Percentiles rank a stretch among this genome's conserved stretches.
phyloP scores from a whole-genome alignment of 2,113 vertebrate genomes.

The Peromyscus polionotus region DNA sequence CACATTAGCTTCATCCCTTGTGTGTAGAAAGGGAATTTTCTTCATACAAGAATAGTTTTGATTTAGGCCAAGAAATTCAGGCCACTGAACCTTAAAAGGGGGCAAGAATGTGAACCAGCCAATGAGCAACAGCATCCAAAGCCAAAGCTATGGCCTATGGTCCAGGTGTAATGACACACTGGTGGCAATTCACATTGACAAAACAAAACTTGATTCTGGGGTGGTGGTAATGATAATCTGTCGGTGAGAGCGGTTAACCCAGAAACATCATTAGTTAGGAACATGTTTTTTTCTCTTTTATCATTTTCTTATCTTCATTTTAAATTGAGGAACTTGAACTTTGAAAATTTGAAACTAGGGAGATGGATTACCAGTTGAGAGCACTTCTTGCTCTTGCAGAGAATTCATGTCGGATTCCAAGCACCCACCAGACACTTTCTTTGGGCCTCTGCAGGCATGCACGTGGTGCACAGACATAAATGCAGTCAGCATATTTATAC shows the following conservation, averaged over 20 bases:
- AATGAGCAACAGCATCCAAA: not conserved
- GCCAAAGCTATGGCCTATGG: not conserved
- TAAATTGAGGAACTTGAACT: not conserved
- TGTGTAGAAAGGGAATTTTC: not conserved
- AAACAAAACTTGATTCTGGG: not conserved
- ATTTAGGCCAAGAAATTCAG: conserved; percentile 26
- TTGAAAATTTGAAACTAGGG: not conserved
- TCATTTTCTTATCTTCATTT: not conserved
- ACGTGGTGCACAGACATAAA: not conserved
- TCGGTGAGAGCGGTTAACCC: not conserved
- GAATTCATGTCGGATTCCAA: not conserved
- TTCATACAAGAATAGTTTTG: not conserved
- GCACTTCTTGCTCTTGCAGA: not conserved
- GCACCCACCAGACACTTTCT: not conserved
- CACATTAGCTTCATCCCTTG: not conserved
- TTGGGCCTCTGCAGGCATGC: not conserved
- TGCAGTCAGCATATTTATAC: not conserved
- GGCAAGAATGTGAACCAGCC: not conserved
- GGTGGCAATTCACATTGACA: not conserved
- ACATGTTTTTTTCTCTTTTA: not conserved
- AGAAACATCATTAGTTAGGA: not conserved
- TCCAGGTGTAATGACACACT: not conserved
- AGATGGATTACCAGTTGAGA: not conserved
- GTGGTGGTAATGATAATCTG: not conserved
- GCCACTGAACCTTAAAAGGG: not conserved